Evolutionary conservation across 2,888 invertebrate genomes (phyloP).

Genomic region (Autographa gamma): DNA sequence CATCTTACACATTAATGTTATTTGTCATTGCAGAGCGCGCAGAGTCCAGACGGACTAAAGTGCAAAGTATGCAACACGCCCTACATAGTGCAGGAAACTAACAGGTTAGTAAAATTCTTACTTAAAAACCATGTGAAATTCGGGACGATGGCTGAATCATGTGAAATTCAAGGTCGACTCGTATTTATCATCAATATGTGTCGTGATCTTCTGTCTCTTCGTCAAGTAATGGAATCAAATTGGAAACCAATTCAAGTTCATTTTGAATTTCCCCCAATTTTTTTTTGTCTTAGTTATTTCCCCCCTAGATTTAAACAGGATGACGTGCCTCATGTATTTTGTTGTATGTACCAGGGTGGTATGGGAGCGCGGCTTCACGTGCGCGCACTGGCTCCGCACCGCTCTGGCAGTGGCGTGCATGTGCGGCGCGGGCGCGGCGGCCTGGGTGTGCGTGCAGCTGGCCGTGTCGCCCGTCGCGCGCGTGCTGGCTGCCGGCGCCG

Average conservation of each 20-base stretch:
- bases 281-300: too few species aligned
- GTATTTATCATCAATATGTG: too few species aligned
- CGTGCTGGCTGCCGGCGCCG: conserved; percentile 94
- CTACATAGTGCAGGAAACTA: conserved; percentile 94
- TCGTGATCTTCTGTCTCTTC: too few species aligned
- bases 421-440: conserved; percentile 93
- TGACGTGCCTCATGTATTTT: neutral
- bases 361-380: conserved; percentile 95
- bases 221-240: too few species aligned
- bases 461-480: conserved; percentile 93
- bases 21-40: conserved; percentile 88
- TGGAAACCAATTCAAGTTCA: too few species aligned
- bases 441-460: conserved; percentile 94
- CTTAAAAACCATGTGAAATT: too few species aligned
- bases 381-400: conserved; percentile 95
- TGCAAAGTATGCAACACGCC: conserved; percentile 96
- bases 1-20: neutral
- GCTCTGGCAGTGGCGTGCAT: conserved; percentile 93
- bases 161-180: too few species aligned
- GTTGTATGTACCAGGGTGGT: conserved; percentile 90
- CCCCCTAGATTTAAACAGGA: too few species aligned
- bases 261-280: too few species aligned
- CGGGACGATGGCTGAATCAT: too few species aligned
- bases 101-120: conserved; percentile 79
- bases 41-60: conserved; percentile 91